Base-by-base conservation (phyloP, 2,797 vertebrate genomes). In the Betta splendens region DNA sequence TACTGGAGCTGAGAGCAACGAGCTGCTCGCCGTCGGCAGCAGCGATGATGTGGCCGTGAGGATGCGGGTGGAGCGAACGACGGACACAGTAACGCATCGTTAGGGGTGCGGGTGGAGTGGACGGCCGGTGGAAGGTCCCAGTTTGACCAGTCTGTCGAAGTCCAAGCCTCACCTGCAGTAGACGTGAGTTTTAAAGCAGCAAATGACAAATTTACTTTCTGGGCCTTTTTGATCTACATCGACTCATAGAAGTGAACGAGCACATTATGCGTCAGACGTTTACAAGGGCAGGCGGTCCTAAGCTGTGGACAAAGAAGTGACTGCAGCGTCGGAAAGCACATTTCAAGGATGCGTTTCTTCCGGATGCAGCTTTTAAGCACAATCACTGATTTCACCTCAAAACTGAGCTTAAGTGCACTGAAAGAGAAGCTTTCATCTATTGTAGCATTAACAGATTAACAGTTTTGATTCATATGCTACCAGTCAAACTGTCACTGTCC, bases 151-250 rank as follows among this genome's bases (percentile, higher is more conserved):
- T n/a, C n/a, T n/a, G n/a, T n/a, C n/a, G n/a, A n/a, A n/a, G n/a
- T n/a, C n/a, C n/a, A n/a, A n/a, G n/a, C n/a, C 5, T 47, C 15
- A 56, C 10, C 33, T 64, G 13, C 23, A 48, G 39, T 51, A 33
- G 17, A 31, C 26, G 26, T 60, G 29, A 16, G 18, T 39, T 49
- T 49, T 16, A 23, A 62, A 31, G 48, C 12, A 15, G 7, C 16
- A 39, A 54, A 53, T 11, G 31, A 16, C 17, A 39, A 4, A 23
- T 51, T 29, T 29, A 9, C 7, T 36, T 29, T 59, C 45, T 56
- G 40, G 26, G 4, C 12, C 3, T 18, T 45, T 63, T 18, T 16
- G 26, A 54, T 49, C 4, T 46, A 36, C 2, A 1, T 20, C 18
- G 20, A 32, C 18, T 55, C 17, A n/a, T 16, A 40, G 32, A 51